phyloP scores from a whole-genome alignment of 1,140 invertebrate genomes.

The Whitmania pigra region DNA sequence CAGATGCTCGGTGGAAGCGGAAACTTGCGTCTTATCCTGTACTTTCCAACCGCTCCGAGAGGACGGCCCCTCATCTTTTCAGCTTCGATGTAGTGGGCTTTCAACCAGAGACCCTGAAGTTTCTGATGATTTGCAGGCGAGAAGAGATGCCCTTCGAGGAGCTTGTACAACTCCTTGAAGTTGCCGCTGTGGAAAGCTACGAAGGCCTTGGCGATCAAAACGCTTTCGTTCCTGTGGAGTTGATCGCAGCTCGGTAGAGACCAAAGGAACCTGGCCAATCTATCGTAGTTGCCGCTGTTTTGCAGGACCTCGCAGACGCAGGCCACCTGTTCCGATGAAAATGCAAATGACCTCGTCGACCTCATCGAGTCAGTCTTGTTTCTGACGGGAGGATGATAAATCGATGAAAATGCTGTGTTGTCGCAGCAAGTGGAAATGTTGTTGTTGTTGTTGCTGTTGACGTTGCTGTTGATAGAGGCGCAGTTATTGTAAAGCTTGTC shows the following conservation, averaged over 20 bases:
- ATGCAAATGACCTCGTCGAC: constrained; percentile 48
- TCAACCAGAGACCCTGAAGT: constrained; percentile 66
- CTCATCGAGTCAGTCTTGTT: neutral
- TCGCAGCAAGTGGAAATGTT: neutral
- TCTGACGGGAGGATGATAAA: neutral
- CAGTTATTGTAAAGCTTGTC: neutral
- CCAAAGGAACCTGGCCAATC: constrained; percentile 89
- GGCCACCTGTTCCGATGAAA: constrained; percentile 92
- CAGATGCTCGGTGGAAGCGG: constrained; percentile 91
- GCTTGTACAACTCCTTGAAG: constrained; percentile 79
- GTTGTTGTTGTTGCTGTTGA: neutral
- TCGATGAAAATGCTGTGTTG: neutral
- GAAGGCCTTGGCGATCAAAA: constrained; percentile 93
- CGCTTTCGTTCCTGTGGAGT: constrained; percentile 76
- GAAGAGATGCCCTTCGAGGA: constrained; percentile 88
- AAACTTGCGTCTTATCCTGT: constrained; percentile 91
- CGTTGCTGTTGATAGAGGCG: neutral
- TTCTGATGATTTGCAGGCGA: constrained; percentile 89
- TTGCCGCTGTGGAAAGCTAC: constrained; percentile 72
- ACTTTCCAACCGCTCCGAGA: constrained; percentile 82
- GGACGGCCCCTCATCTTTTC: constrained; percentile 83
- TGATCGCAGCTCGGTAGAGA: constrained; percentile 89
- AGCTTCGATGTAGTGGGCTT: constrained; percentile 68
- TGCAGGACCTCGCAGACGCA: constrained; percentile 96
- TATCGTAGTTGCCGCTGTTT: constrained; percentile 91